These are phyloP conservation scores for Saccopteryx bilineata DNA, from an alignment of 2,113 vertebrate species.

Conservation along the genomic window DNA sequence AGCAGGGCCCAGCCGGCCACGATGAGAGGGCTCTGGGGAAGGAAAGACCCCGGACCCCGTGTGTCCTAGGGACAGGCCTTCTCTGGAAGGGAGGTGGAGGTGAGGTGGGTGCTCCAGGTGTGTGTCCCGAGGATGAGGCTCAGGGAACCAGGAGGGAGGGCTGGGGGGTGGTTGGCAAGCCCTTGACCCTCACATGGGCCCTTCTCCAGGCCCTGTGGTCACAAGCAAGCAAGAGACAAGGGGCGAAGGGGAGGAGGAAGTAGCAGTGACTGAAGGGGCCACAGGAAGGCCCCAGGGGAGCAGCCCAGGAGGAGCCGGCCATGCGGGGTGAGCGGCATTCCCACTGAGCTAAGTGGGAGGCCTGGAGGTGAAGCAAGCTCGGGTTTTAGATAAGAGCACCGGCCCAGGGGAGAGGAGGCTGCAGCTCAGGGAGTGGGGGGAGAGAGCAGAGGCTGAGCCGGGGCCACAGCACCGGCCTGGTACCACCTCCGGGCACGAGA, in stretches of 20 bases:
- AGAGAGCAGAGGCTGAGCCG: background rate
- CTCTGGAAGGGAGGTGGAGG: background rate
- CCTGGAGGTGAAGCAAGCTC: background rate
- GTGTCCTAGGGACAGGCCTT: background rate
- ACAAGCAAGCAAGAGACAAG: background rate
- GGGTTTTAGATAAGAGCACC: background rate
- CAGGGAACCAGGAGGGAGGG: background rate
- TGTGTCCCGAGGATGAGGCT: background rate
- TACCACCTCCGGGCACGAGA: accelerated
- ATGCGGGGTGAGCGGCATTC: accelerated
- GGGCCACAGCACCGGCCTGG: too few species aligned
- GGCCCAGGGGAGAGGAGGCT: background rate
- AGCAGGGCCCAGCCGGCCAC: background rate
- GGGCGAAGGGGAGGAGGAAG: background rate
- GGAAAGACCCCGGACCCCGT: background rate
- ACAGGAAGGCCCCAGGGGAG: background rate
- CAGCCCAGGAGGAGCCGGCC: background rate
- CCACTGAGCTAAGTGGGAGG: background rate
- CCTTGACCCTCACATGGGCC: background rate
- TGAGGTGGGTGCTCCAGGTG: too few species aligned
- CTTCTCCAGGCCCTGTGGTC: background rate
- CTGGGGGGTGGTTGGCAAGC: background rate
- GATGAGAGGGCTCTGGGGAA: background rate
- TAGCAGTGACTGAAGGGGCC: too few species aligned
- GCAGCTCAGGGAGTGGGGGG: background rate